phyloP scores from a whole-genome alignment of 1,140 invertebrate genomes.

The Maniola jurtina region DNA sequence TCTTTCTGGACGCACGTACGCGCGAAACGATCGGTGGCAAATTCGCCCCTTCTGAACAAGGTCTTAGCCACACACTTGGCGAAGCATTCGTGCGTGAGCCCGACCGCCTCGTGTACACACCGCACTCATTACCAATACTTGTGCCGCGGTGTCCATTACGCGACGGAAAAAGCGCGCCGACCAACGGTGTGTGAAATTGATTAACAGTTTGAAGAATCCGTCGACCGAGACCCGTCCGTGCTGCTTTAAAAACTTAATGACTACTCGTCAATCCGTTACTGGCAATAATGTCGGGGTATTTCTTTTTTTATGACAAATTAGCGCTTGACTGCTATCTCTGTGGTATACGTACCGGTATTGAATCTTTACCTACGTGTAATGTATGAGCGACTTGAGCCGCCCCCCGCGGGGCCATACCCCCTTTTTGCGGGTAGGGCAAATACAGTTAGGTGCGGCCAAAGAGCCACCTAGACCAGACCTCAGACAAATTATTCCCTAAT shows the following conservation, averaged over 20 bases:
- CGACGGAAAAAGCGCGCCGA: slow-evolving; percentile 60
- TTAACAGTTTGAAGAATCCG: slow-evolving; percentile 53
- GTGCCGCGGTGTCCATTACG: slow-evolving; percentile 71
- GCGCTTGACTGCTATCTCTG: too few species aligned
- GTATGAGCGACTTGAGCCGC: not conserved
- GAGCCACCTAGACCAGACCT: too few species aligned
- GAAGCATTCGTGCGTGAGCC: slow-evolving; percentile 65
- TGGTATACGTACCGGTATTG: too few species aligned
- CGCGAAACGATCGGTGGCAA: too few species aligned
- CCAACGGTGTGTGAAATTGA: slow-evolving; percentile 71
- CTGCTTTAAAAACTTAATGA: slow-evolving; percentile 60
- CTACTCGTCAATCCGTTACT: slow-evolving; percentile 40
- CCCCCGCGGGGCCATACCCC: too few species aligned
- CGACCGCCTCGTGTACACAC: slow-evolving; percentile 41
- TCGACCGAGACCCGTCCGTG: slow-evolving; percentile 36
- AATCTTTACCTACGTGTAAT: too few species aligned
- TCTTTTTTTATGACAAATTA: not conserved
- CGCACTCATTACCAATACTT: slow-evolving; percentile 61
- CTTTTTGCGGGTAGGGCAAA: too few species aligned
- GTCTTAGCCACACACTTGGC: slow-evolving; percentile 44
- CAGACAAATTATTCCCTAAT: too few species aligned
- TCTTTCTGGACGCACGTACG: too few species aligned
- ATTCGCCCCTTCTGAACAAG: too few species aligned
- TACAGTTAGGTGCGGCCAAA: too few species aligned
- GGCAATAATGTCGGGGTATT: slow-evolving; percentile 5